A percentile compares a stretch with the other conserved stretches of the same genome.
These are phyloP conservation scores for Vidua macroura DNA, from an alignment of 2,113 vertebrate species.

Conservation along the genomic window DNA sequence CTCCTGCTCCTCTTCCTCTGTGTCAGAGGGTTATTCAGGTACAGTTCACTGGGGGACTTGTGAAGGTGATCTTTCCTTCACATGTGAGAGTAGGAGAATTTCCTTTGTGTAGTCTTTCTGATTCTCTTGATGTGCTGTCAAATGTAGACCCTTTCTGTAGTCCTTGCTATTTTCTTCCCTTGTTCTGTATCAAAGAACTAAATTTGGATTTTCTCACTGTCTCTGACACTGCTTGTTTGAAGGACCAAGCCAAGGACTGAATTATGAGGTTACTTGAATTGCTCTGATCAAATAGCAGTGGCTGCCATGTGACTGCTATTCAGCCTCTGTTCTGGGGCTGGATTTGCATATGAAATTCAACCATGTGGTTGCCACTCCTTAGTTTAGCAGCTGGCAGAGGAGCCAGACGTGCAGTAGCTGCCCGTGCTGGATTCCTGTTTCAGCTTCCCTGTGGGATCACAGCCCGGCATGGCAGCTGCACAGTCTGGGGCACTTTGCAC, in stretches of 20 bases:
- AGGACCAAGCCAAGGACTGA: neutral
- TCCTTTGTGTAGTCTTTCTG: neutral
- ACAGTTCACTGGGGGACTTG: neutral
- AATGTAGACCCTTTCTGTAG: neutral
- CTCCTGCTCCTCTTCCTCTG: neutral
- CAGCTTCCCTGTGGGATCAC: neutral
- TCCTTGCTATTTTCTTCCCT: neutral
- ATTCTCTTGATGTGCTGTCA: neutral
- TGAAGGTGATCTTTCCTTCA: neutral
- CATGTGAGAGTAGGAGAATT: neutral
- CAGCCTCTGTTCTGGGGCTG: neutral
- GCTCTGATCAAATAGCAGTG: neutral
- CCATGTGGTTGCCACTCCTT: neutral
- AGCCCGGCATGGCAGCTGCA: neutral
- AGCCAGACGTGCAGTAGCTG: neutral
- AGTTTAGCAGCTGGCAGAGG: neutral
- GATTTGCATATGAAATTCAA: constrained; percentile 32
- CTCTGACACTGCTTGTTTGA: neutral
- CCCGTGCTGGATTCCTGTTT: neutral
- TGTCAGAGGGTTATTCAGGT: neutral
- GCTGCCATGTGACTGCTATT: neutral
- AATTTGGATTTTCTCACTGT: neutral
- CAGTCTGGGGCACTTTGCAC: neutral
- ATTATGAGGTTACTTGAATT: neutral
- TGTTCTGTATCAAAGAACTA: neutral